Evolutionary conservation across 2,113 vertebrate genomes (phyloP), one percentile per base, ranked within the genome.

Genomic region (Dascyllus trimaculatus): DNA sequence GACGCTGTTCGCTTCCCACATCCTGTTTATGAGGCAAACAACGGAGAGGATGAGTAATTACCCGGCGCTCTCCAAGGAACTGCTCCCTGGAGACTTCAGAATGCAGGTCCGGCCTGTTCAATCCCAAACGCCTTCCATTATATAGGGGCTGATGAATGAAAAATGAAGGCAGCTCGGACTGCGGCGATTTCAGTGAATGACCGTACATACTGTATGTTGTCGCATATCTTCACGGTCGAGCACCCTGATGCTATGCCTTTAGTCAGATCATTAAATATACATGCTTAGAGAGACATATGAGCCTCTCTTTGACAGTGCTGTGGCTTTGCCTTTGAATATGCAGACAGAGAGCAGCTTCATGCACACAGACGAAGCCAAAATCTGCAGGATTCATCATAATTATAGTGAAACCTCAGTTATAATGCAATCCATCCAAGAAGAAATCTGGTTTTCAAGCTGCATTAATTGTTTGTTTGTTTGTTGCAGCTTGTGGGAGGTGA

Each of bases 191-290:
- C 38, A 80, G 86, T 53, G 7, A 45, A 78, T 76, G 26, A 22
- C n/a, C 15, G 10, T 54, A 26, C 45, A 52, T 0, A 6, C 17
- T 19, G 48, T 48, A 19, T 59, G 61, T 71, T 17, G 8, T 59
- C 11, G 1, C 61, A 40, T 51, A 32, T 54, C 32, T 71, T 83
- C 58, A 72, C 0, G 11, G 49, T 45, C 24, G 24, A 24, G 67
- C 45, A 43, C 49, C 11, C n/a, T 7, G 2, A 8, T 53, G 14
- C 24, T 2, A 35, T 4, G 14, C 17, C 73, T 80, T 53, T 66
- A 29, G 54, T 64, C 15, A 14, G 24, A 21, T 84, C 66, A 84
- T 92, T 71, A 90, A 87, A 87, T 84, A 89, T 87, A 64, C 53
- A 91, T 81, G 40, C 17, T 53, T 2, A 71, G 60, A 43, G 75